Conservation (phyloP, 2,888 invertebrate genomes). For the Hirtodrosophila cameraria region DNA sequence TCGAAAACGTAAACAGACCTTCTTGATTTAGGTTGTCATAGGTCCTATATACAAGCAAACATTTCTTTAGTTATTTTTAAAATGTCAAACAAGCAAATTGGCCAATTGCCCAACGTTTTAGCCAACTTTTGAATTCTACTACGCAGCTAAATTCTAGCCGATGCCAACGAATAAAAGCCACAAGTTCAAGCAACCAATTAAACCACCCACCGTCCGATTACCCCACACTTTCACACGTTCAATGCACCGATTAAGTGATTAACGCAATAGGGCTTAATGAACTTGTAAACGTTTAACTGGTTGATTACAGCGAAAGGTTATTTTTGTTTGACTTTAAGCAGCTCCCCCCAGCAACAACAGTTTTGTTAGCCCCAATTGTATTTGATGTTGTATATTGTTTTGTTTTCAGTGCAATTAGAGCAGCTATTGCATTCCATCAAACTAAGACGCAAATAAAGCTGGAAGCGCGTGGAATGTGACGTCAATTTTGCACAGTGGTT, state of each 20-base stretch:
- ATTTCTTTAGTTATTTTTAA: constrained; percentile 38
- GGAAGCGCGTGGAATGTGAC: constrained; percentile 46
- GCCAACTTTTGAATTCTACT: constrained; percentile 35
- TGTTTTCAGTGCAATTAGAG: constrained; percentile 22
- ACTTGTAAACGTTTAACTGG: constrained; percentile 29
- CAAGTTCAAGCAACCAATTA: constrained; percentile 38
- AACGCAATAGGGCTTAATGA: constrained; percentile 12
- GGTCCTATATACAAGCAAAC: too few relatives aligned
- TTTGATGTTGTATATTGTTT: constrained; percentile 3
- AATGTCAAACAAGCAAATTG: constrained; percentile 51
- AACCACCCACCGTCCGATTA: constrained; percentile 12
- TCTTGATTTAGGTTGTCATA: too few relatives aligned
- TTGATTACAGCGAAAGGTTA: too few relatives aligned
- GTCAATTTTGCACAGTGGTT: constrained; percentile 44
- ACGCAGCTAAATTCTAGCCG: constrained; percentile 48
- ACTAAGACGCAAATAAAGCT: constrained; percentile 36
- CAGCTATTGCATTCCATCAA: constrained; percentile 31
- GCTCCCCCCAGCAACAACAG: constrained; percentile 12
- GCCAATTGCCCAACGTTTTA: constrained; percentile 45
- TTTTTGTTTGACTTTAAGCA: too few relatives aligned
- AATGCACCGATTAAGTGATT: constrained; percentile 56
- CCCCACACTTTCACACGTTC: constrained; percentile 60
- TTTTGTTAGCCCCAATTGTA: constrained; percentile 1
- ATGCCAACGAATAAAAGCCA: constrained; percentile 41
- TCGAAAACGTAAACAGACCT: too few relatives aligned